Evolutionary conservation across 2,888 invertebrate genomes (phyloP).

Genomic region (Alloscopus bannaensis): DNA sequence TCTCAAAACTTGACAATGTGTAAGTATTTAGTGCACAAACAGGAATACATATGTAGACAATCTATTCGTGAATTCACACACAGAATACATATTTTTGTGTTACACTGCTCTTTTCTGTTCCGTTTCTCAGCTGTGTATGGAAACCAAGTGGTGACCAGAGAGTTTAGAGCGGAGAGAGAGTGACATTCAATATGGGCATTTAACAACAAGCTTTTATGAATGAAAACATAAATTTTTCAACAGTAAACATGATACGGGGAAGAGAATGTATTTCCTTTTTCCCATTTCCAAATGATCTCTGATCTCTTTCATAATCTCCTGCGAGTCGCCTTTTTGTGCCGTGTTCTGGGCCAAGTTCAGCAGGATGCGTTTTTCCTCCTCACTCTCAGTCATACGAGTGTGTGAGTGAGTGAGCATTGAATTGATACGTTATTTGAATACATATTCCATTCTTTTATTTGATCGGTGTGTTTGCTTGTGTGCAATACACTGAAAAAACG

Average conservation of each 20-base stretch:
- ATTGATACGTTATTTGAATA: constrained; percentile 40
- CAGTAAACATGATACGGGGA: constrained; percentile 38
- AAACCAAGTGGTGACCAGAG: no score
- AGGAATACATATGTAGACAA: no score
- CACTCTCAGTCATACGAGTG: no score
- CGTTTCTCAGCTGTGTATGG: no score
- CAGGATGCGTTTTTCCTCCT: constrained; percentile 10
- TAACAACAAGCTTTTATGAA: constrained; percentile 38
- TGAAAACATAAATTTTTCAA: constrained; percentile 53
- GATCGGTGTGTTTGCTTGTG: constrained; percentile 16
- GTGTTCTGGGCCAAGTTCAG: constrained; percentile 30
- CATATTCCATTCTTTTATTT: no score
- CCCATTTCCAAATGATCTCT: constrained; percentile 35
- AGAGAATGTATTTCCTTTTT: constrained; percentile 17
- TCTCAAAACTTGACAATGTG: no score
- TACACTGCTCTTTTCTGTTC: no score
- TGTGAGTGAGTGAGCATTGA: constrained; percentile 33
- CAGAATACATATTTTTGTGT: no score
- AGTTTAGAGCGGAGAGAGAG: no score
- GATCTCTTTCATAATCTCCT: constrained; percentile 20
- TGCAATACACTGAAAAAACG: neutral
- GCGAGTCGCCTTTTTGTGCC: constrained; percentile 16
- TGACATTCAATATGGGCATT: no score
- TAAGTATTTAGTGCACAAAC: no score
- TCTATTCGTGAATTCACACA: no score